Percentiles rank a stretch among this genome's conserved stretches.
Evolutionary conservation across 2,113 vertebrate species (phyloP).

Genomic region (Arizona elegans): DNA sequence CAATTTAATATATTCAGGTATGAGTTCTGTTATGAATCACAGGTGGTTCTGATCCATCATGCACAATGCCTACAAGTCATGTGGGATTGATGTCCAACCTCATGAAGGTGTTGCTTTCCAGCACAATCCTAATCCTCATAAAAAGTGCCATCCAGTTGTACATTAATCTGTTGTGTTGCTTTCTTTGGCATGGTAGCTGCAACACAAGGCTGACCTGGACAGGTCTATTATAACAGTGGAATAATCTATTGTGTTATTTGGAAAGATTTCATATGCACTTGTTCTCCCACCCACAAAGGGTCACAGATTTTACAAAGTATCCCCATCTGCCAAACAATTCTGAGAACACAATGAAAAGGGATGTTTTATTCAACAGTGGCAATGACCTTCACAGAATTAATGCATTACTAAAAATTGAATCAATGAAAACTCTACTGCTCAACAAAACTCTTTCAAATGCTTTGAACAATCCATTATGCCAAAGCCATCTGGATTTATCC

Average conservation of each 20-base stretch:
- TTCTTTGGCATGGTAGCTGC: background rate
- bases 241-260: background rate
- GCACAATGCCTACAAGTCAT: background rate
- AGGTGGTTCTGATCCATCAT: background rate
- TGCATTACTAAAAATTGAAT: constrained; percentile 15
- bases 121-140: background rate
- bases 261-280: constrained; percentile 5
- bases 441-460: constrained; percentile 15
- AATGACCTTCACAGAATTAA: constrained; percentile 27
- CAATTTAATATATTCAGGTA: background rate
- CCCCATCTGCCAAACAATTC: constrained; percentile 22
- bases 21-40: background rate
- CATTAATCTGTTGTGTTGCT: background rate
- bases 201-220: background rate
- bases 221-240: background rate
- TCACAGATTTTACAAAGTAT: constrained; percentile 5
- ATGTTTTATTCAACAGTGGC: constrained; percentile 20
- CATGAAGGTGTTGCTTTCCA: background rate
- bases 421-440: constrained; percentile 4
- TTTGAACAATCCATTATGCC: background rate
- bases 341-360: constrained; percentile 14
- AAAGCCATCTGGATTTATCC: background rate
- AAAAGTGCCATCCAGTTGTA: background rate
- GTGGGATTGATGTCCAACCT: background rate
- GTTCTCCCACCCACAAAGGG: constrained; percentile 11